These are phyloP conservation scores for Neolamprologus ventralis DNA, from an alignment of 2,113 vertebrate species.

Conservation along the genomic window DNA sequence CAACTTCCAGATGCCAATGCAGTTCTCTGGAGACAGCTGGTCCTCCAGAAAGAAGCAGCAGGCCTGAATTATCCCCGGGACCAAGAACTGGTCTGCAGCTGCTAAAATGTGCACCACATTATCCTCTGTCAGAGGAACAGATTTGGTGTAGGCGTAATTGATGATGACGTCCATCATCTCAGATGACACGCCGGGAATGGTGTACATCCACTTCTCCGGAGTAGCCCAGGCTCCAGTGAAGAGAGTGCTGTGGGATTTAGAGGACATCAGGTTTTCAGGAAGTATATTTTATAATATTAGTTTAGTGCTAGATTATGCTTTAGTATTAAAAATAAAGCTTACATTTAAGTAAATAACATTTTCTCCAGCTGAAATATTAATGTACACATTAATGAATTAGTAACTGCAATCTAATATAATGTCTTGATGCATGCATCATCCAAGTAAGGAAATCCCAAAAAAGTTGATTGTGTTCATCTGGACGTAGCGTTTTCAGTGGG, in stretches of 20 bases:
- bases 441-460: not conserved
- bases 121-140: conserved; percentile 54
- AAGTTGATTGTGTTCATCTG: not conserved
- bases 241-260: not conserved
- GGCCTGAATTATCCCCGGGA: conserved; percentile 66
- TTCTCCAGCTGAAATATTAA: not conserved
- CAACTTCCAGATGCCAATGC: conserved; percentile 63
- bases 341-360: not conserved
- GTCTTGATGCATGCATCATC: not conserved
- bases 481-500: not conserved
- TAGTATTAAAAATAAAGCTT: not conserved
- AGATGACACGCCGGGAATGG: not conserved
- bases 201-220: not conserved
- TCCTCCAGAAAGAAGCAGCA: conserved; percentile 76
- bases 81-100: conserved; percentile 74
- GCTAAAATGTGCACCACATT: conserved; percentile 69
- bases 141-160: conserved; percentile 5
- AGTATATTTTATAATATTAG: not conserved
- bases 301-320: not conserved
- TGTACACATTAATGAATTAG: not conserved
- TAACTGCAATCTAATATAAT: not conserved
- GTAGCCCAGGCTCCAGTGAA: not conserved
- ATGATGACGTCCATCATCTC: conserved; percentile 1
- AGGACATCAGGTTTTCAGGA: not conserved
- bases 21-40: conserved; percentile 71